Evolutionary conservation across 2,797 vertebrate genomes (phyloP).

Genomic region (Sebastes minor): DNA sequence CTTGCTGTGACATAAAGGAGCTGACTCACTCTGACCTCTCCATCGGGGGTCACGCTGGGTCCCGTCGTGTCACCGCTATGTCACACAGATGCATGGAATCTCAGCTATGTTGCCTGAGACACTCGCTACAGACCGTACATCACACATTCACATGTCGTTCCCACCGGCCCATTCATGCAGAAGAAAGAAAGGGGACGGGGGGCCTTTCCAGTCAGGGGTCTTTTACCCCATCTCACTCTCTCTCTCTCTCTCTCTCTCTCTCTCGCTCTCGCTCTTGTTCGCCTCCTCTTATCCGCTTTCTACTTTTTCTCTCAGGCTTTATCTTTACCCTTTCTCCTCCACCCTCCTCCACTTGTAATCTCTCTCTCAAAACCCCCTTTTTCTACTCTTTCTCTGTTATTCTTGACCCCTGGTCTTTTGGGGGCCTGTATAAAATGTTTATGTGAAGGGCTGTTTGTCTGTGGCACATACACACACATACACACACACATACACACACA

Average conservation of each 20-base stretch:
- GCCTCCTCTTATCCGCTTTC: background rate
- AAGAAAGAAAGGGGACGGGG: slow-evolving; percentile 23
- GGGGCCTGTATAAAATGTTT: slow-evolving; percentile 45
- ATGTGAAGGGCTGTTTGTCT: slow-evolving; percentile 16
- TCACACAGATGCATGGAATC: slow-evolving; percentile 59
- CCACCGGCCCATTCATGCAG: slow-evolving; percentile 47
- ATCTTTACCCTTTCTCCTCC: background rate
- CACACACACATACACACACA: slow-evolving; percentile 6
- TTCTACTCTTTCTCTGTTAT: slow-evolving; percentile 12
- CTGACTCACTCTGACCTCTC: slow-evolving; percentile 18
- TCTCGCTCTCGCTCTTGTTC: background rate
- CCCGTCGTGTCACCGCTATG: slow-evolving; percentile 29
- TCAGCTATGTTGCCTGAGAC: slow-evolving; percentile 51
- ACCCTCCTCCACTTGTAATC: slow-evolving; percentile 31
- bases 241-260: background rate
- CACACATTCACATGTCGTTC: slow-evolving; percentile 49
- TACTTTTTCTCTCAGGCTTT: slow-evolving; percentile 2
- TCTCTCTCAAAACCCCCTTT: slow-evolving; percentile 1
- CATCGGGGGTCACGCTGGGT: slow-evolving; percentile 32
- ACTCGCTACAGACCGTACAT: slow-evolving; percentile 47
- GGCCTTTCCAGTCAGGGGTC: slow-evolving; percentile 20
- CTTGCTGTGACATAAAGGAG: background rate
- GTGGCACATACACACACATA: background rate
- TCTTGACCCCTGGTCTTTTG: slow-evolving; percentile 36
- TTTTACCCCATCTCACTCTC: background rate